phyloP scores from a whole-genome alignment of 2,113 vertebrate species.

The Malurus melanocephalus region DNA sequence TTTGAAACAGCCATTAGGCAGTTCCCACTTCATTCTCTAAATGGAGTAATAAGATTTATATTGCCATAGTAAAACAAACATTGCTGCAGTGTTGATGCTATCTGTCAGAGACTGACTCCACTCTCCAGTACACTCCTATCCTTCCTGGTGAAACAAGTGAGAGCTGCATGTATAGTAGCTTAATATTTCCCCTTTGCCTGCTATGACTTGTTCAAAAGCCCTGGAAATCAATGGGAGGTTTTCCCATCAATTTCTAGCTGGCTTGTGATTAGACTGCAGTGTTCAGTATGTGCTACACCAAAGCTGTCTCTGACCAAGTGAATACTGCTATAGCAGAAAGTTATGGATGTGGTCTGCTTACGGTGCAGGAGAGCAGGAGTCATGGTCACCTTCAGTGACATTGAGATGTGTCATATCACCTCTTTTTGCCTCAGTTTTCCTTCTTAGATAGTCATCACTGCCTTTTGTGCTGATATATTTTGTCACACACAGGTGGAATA shows the following conservation, averaged over 20 bases:
- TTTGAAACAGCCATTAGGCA: not conserved
- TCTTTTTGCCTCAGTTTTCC: not conserved
- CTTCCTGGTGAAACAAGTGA: not conserved
- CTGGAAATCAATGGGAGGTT: not conserved
- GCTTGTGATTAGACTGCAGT: not conserved
- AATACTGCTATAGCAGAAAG: not conserved
- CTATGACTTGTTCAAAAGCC: not conserved
- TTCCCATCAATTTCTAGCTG: not conserved
- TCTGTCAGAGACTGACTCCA: not conserved
- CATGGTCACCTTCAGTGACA: not conserved
- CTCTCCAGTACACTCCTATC: not conserved
- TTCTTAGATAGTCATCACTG: not conserved
- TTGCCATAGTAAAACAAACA: slow-evolving; percentile 4
- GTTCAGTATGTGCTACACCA: not conserved
- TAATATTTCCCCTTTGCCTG: not conserved
- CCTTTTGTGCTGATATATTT: not conserved
- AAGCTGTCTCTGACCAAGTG: not conserved
- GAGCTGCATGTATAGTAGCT: not conserved
- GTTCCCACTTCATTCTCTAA: not conserved
- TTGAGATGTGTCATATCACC: not conserved
- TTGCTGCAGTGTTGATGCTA: not conserved
- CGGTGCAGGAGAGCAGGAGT: not conserved
- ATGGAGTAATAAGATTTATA: not conserved
- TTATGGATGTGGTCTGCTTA: accelerated
- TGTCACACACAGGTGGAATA: not conserved